Base-by-base conservation (phyloP, 2,797 vertebrate species). In the Clarias platycephalus region DNA sequence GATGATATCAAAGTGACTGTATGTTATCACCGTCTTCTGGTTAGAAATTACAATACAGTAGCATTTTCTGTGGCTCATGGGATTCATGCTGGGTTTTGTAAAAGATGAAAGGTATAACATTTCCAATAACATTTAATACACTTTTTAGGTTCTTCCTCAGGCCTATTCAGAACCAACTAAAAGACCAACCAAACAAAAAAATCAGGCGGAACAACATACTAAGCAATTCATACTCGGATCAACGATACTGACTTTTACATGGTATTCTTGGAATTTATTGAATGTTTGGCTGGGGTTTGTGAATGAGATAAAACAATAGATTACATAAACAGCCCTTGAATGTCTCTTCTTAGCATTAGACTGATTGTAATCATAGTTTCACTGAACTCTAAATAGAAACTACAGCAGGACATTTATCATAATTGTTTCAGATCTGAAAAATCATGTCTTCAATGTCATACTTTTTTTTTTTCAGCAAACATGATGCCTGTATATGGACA, bases 221-320 rank as follows among this genome's bases (percentile, higher is more conserved):
- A 68, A 82, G 34, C 70, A 74, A 13, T 44, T 77, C 85, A 67
- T 74, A 83, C 77, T 20, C 53, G 64, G 26, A 80, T 81, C 68
- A 84, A 12, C 85, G 79, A 88, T 86, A 86, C 86, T 89, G 82
- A 82, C 85, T 85, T 88, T 84, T 78, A 77, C 62, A 67, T 71
- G 82, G 87, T 82, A 89, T 89, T 82, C 49, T 34, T 84, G 87
- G 85, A 82, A 88, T 89, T 72, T 55, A 57, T 63, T 85, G 84
- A 85, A 85, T 85, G 86, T 55, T 85, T 68, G 68, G 74, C 40
- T 82, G 18, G 55, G 44, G 49, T 53, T 53, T 53, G 12, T 70
- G 34, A 63, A 53, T 85, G 82, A 83, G 62, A 81, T 88, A 34
- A 76, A 57, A 88, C 80, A 82, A 85, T 60, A 75, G 58, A 57